Base-by-base conservation (phyloP, 92 coral and sea anemone genomes). In the Micromussa lordhowensis region DNA sequence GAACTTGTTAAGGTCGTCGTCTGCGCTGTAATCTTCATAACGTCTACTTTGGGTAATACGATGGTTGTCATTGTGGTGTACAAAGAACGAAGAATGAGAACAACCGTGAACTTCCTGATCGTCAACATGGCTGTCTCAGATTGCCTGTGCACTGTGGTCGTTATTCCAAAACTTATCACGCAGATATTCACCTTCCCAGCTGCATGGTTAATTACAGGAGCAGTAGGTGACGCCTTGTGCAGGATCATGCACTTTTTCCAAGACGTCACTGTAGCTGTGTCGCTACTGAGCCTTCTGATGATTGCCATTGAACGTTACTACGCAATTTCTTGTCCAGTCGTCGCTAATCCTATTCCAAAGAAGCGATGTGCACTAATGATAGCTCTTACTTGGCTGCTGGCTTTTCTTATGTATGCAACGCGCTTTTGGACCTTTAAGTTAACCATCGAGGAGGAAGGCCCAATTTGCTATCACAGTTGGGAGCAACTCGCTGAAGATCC, bases 111-210 rank as follows among this genome's bases (percentile, higher is more conserved):
- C 79, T 70, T 78, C n/a, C 5, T 87, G 24, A 81, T 87, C 29
- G 90, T 81, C 9, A 87, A 87, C 61, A 80, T 87, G 86, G 90
- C 90, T 19, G 63, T 80, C 49, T 87, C 90, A 16, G 90, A 87
- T 87, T 35, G 54, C 44, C 30, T 87, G 55, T 68, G 38, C 69
- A 79, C 86, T 55, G 4, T 87, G 38, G 18, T 69, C 53, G 85
- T 87, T 21, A 71, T 87, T 58, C 90, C 90, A 21, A 66, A 48
- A 51, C 58, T 9, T n/a, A 38, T 87, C 48, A 80, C 86, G 7
- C 51, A 70, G 61, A 58, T 53, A 72, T 69, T 87, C 80, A 87
- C 86, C 57, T 35, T 38, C 48, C 80, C 61, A 8, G 36, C 7
- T 0, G 85, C 85, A 17, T 87, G 90, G 90, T 22, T 87, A 2